Conservation (phyloP, 2,113 vertebrate species). For the Mirounga angustirostris region DNA sequence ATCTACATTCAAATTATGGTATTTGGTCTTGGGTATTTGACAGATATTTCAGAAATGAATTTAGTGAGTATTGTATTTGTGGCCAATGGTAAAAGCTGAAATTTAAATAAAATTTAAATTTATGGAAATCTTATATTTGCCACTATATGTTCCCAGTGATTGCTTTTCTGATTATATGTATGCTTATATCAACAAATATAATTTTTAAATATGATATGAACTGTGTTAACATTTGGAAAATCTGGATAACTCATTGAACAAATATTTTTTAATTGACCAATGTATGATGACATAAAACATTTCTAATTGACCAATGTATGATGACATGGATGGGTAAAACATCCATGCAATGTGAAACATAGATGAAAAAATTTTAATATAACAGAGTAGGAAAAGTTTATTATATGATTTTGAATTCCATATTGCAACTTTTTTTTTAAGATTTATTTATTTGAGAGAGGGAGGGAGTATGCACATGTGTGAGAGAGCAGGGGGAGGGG, state of each 20-base stretch:
- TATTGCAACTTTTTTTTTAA: neutral
- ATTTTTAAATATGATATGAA: neutral
- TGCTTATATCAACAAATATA: neutral
- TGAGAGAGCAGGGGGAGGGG: neutral
- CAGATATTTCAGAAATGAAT: neutral
- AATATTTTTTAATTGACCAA: neutral
- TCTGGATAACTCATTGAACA: neutral
- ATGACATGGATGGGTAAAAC: neutral
- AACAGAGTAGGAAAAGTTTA: neutral
- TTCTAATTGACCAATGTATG: neutral
- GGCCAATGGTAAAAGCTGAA: neutral
- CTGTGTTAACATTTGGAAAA: neutral
- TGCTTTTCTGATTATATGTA: neutral
- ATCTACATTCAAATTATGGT: neutral
- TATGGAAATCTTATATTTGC: neutral
- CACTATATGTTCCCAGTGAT: neutral
- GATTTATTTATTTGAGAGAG: neutral
- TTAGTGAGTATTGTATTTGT: neutral
- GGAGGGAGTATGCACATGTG: accelerated
- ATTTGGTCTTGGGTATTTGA: neutral
- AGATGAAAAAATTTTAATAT: neutral
- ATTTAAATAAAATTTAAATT: neutral
- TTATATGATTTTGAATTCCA: neutral
- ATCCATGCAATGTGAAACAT: neutral
- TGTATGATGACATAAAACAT: neutral